Conservation (phyloP, 2,888 invertebrate genomes). For the Caenorhabditis plicata region DNA sequence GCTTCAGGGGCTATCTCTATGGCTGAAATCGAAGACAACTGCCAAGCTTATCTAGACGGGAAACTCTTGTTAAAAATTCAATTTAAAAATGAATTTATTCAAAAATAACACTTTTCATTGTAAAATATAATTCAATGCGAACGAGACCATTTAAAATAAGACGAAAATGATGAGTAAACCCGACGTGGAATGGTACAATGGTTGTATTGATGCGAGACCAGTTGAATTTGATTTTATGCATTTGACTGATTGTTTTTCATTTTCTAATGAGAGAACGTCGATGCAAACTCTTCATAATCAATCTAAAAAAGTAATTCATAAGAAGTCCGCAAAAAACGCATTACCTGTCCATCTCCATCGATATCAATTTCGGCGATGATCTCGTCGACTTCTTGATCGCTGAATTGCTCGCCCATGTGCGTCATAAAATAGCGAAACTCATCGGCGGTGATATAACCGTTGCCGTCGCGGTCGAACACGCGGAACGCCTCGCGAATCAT, state of each 20-base stretch:
- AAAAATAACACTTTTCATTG: no score
- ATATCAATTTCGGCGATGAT: slow-evolving; percentile 66
- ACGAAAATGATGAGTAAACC: neutral
- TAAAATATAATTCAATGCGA: no score
- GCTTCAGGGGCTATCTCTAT: no score
- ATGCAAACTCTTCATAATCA: slow-evolving; percentile 64
- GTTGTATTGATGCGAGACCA: neutral
- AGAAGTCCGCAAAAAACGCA: neutral
- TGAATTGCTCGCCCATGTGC: slow-evolving; percentile 66
- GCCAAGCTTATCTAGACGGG: no score
- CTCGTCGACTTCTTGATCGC: slow-evolving; percentile 65
- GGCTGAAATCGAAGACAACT: no score
- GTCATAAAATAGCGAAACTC: slow-evolving; percentile 66
- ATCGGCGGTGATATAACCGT: slow-evolving; percentile 65
- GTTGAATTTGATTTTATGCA: neutral
- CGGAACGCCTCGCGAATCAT: slow-evolving; percentile 66
- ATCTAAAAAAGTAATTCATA: slow-evolving; percentile 49
- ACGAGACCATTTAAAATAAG: neutral
- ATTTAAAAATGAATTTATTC: no score
- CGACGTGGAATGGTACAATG: neutral
- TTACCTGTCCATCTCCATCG: slow-evolving; percentile 65
- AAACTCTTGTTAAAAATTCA: no score
- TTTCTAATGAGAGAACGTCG: slow-evolving; percentile 41
- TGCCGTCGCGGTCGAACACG: slow-evolving; percentile 65
- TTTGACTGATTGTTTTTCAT: neutral